Evolutionary conservation across 2,113 vertebrate genomes (phyloP).

Genomic region (Mobula birostris): DNA sequence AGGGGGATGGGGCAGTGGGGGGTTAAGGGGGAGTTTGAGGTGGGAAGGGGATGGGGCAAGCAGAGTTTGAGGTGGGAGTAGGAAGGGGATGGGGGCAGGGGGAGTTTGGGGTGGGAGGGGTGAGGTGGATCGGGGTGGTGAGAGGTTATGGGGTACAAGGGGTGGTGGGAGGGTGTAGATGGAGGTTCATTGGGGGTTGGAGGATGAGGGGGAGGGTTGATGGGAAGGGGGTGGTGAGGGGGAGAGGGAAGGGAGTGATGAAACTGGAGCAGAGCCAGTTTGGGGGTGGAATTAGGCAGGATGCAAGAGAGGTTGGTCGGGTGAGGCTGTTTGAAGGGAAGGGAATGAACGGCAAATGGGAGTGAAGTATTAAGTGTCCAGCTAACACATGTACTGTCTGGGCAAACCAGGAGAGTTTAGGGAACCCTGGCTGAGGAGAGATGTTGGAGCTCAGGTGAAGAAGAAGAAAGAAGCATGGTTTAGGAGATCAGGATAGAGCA

Average conservation of each 20-base stretch:
- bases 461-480: no score
- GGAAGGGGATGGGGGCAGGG: neutral
- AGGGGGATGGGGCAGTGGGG: no score
- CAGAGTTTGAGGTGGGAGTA: neutral
- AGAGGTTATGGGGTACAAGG: constrained; percentile 41
- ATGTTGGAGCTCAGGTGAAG: no score
- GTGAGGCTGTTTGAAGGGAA: no score
- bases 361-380: no score
- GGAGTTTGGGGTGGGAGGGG: neutral
- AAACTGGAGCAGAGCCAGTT: neutral
- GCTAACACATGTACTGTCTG: no score
- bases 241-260: neutral
- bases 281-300: neutral
- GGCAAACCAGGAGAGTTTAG: no score
- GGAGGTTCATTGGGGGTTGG: neutral
- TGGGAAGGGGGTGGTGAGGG: neutral
- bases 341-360: neutral
- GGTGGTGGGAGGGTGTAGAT: constrained; percentile 26
- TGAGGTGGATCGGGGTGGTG: neutral
- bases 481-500: no score
- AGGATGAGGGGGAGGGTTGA: neutral
- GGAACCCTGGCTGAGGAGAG: no score
- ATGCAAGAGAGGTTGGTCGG: neutral
- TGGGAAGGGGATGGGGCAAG: neutral
- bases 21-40: neutral